phyloP scores from a whole-genome alignment of 2,888 invertebrate genomes.

The Synergus gifuensis region DNA sequence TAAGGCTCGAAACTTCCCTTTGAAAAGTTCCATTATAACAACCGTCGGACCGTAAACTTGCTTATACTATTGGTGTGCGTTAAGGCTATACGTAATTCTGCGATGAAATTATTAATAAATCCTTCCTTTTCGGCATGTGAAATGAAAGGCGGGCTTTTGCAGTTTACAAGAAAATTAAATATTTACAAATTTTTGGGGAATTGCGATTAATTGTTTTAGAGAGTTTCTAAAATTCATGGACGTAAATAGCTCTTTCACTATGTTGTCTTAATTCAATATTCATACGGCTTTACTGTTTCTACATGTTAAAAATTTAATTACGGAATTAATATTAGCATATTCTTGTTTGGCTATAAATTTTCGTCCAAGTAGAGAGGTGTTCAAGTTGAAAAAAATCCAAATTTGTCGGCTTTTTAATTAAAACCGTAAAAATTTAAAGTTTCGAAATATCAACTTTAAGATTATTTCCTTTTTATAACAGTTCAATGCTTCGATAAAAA shows the following conservation, averaged over 20 bases:
- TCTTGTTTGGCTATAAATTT: neutral
- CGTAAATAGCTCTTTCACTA: neutral
- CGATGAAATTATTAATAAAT: conserved; percentile 34
- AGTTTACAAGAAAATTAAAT: conserved; percentile 17
- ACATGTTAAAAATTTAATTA: neutral
- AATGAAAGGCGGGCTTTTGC: conserved; percentile 7
- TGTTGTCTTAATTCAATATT: conserved; percentile 9
- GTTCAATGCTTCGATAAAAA: neutral
- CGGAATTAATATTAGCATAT: neutral
- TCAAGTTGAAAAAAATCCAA: neutral
- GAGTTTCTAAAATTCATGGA: conserved; percentile 4
- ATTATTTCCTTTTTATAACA: neutral
- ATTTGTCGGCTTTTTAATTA: neutral
- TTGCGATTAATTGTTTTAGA: conserved; percentile 18
- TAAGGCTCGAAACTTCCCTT: conserved; percentile 27
- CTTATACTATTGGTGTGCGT: conserved; percentile 35
- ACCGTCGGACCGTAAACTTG: conserved; percentile 32
- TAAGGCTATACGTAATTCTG: conserved; percentile 25
- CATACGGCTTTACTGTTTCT: neutral
- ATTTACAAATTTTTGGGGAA: conserved; percentile 8
- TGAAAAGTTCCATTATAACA: conserved; percentile 39
- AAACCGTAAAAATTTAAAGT: neutral
- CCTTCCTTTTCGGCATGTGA: conserved; percentile 14
- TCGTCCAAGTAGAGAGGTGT: neutral
- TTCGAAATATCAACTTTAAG: neutral